Percentiles rank a stretch among this genome's conserved stretches.
Evolutionary conservation across 2,888 invertebrate genomes (phyloP).

Genomic region (Melieria picta): DNA sequence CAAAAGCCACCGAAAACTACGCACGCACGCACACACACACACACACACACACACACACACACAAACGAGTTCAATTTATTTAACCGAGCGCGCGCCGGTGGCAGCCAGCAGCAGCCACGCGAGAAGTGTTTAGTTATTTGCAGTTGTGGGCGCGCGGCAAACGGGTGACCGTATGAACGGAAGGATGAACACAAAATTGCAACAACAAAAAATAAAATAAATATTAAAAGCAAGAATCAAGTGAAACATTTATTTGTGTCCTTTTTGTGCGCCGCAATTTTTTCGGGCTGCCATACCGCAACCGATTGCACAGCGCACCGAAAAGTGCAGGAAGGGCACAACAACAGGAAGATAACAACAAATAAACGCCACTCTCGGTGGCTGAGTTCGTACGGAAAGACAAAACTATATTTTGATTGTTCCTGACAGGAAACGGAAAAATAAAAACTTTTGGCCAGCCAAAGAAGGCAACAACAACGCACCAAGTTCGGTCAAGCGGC

Average conservation of each 20-base stretch:
- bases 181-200: too few relatives aligned
- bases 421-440: conserved; percentile 47
- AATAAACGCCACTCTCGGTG: neutral
- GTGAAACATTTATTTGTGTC: neutral
- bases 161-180: too few relatives aligned
- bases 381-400: conserved; percentile 14
- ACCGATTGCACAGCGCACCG: neutral
- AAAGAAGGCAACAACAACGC: neutral
- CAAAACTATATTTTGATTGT: conserved; percentile 45
- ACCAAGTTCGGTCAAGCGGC: neutral
- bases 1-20: neutral
- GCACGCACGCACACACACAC: neutral
- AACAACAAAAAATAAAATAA: neutral
- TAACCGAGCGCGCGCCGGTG: conserved; percentile 18
- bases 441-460: conserved; percentile 31
- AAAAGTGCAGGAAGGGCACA: neutral
- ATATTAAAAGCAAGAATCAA: too few relatives aligned
- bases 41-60: neutral
- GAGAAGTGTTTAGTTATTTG: too few relatives aligned
- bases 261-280: neutral
- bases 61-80: conserved; percentile 33
- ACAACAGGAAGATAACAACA: conserved; percentile 16
- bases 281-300: neutral
- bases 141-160: too few relatives aligned
- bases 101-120: too few relatives aligned